Evolutionary conservation across 2,113 vertebrate species (phyloP).

Genomic region (Paedocypris sp.): DNA sequence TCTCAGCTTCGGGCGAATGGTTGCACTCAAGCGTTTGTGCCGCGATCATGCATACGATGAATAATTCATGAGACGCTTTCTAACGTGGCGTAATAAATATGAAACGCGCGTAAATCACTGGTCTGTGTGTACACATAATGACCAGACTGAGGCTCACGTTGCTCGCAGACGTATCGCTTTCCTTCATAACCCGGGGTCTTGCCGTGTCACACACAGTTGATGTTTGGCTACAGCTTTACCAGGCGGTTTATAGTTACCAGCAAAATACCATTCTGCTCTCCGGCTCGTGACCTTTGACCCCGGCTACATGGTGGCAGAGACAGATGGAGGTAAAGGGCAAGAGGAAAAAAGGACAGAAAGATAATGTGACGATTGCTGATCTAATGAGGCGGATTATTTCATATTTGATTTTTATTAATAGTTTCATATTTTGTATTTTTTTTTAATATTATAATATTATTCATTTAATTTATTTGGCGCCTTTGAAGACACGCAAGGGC

Average conservation of each 20-base stretch:
- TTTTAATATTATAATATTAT: no score
- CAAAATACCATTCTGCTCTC: slow-evolving; percentile 59
- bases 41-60: neutral
- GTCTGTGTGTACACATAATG: neutral
- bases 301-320: slow-evolving; percentile 38
- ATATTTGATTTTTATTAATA: no score
- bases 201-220: slow-evolving; percentile 56
- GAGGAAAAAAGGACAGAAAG: neutral
- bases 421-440: no score
- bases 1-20: no score
- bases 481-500: no score
- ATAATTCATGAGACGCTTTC: no score
- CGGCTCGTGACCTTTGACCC: slow-evolving; percentile 50
- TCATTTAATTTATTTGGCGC: no score
- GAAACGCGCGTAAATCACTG: no score
- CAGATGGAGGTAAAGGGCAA: slow-evolving; percentile 25
- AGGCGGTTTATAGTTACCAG: slow-evolving; percentile 53
- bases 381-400: no score
- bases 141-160: slow-evolving; percentile 10
- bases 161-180: slow-evolving; percentile 25
- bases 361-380: slow-evolving; percentile 26
- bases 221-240: slow-evolving; percentile 53
- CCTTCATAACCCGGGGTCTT: slow-evolving; percentile 34
- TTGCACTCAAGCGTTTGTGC: no score
- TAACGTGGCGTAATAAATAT: no score